phyloP scores from a whole-genome alignment of 2,113 vertebrate genomes.

The Sinocyclocheilus anophthalmus region DNA sequence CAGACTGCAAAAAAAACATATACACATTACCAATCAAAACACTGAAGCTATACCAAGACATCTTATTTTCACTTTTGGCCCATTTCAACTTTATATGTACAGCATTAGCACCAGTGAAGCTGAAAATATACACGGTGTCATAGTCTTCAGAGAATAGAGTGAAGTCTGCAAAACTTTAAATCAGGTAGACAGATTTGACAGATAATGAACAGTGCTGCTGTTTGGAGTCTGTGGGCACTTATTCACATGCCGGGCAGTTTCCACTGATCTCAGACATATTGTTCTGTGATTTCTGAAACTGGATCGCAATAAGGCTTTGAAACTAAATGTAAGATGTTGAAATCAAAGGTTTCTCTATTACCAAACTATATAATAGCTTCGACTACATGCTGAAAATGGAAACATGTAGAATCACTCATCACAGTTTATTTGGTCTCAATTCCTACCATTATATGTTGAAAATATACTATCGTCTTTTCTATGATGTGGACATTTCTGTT shows the following conservation, averaged over 20 bases:
- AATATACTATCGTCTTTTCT: not conserved
- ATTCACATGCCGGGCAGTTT: not conserved
- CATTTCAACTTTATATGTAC: not conserved
- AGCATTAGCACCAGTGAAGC: not conserved
- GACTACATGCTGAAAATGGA: conserved; percentile 48
- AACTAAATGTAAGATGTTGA: conserved; percentile 17
- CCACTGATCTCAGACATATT: conserved; percentile 16
- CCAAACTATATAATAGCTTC: conserved; percentile 49
- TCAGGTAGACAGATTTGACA: conserved; percentile 19
- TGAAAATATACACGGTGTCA: conserved; percentile 18
- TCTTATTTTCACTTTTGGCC: not conserved
- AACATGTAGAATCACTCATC: conserved; percentile 42
- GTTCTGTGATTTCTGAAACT: conserved; percentile 2
- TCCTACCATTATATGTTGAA: not conserved
- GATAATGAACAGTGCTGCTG: not conserved
- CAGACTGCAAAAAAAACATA: not conserved
- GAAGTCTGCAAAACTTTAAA: not conserved
- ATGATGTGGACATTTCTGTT: conserved; percentile 11
- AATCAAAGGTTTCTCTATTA: conserved; percentile 32
- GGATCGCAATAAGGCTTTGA: conserved; percentile 21
- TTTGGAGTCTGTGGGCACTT: conserved; percentile 12
- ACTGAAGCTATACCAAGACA: not conserved
- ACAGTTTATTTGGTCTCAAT: not conserved
- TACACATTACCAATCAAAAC: conserved; percentile 6
- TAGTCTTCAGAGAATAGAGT: not conserved